Base-by-base conservation (phyloP, 2,113 vertebrate species). In the Pterocles burchelli region DNA sequence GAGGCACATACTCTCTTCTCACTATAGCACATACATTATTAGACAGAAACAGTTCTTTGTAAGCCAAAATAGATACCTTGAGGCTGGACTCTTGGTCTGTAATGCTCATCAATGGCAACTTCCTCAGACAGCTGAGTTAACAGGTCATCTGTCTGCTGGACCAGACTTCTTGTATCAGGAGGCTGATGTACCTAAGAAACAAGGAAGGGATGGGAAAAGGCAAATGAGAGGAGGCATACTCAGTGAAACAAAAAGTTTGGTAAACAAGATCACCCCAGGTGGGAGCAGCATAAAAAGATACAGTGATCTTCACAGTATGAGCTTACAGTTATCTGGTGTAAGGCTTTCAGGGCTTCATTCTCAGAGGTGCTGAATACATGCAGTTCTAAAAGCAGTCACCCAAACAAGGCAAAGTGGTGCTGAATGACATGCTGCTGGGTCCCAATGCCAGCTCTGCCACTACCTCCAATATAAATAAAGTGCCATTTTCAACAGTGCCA, bases 41-140 rank as follows among this genome's bases (percentile, higher is more conserved):
- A 77, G 29, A 93, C 9, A 51, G 19, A 52, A 85, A 90, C 22
- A 83, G 34, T 22, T 65, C 33, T 86, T 68, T 45, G 34, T 36
- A 93, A 82, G 46, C 19, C 85, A 81, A 85, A 88, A 77, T 11
- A 80, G 58, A 81, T 97, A 98, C 98, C 98, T 97, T 96, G 75
- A 92, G 87, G 36, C 54, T 73, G 97, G 57, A 76, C 86, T 89
- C 94, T 95, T 93, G 93, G 88, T 77, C 97, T 95, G 41, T 78
- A 88, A 67, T 84, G 96, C 63, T 98, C 95, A 93, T 99, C 99
- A 93, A 99, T 99, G 77, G 97, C 97, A 95, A 98, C 97, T 94
- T 99, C 99, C 43, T 99, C 99, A 36, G 98, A 94, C 97, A 99
- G 97, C 21, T 99, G 99, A 81, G 96, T 98, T 81, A 99, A 97